phyloP scores from a whole-genome alignment of 2,113 vertebrate genomes.

The Phocoena phocoena region DNA sequence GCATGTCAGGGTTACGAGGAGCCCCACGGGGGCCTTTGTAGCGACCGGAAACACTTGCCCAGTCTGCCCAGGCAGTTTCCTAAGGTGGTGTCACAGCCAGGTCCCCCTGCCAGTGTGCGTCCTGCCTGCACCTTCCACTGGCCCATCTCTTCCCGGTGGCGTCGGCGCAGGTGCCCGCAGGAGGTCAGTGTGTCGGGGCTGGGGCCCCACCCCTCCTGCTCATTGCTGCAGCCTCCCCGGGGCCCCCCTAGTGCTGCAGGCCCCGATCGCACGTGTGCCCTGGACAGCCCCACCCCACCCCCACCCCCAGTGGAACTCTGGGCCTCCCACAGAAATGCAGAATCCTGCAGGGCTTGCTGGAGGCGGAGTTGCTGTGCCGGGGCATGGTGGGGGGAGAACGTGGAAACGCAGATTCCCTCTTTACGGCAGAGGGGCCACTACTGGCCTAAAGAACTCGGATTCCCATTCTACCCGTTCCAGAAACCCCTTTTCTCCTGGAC shows the following conservation, averaged over 20 bases:
- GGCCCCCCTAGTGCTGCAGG: not conserved
- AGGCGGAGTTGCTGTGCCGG: too few species aligned
- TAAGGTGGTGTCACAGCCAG: not conserved
- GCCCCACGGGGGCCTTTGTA: not conserved
- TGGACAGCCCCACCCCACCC: not conserved
- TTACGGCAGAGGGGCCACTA: not conserved
- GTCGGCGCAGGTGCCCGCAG: conserved; percentile 18
- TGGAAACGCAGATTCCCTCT: not conserved
- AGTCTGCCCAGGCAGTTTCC: not conserved
- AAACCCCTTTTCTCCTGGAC: not conserved
- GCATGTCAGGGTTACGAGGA: not conserved
- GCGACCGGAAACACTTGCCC: not conserved
- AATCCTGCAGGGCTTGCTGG: not conserved
- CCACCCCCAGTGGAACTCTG: not conserved
- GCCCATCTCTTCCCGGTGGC: conserved; percentile 38
- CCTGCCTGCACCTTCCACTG: not conserved
- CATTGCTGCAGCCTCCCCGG: not conserved
- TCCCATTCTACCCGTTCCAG: not conserved
- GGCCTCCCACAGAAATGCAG: not conserved
- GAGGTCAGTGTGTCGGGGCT: not conserved
- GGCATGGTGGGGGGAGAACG: rapidly evolving
- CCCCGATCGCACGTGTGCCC: rapidly evolving
- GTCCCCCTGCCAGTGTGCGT: not conserved
- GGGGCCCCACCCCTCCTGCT: not conserved
- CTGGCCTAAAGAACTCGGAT: not conserved